Conservation (phyloP, 2,888 invertebrate genomes). For the Glaucopsyche alexis region DNA sequence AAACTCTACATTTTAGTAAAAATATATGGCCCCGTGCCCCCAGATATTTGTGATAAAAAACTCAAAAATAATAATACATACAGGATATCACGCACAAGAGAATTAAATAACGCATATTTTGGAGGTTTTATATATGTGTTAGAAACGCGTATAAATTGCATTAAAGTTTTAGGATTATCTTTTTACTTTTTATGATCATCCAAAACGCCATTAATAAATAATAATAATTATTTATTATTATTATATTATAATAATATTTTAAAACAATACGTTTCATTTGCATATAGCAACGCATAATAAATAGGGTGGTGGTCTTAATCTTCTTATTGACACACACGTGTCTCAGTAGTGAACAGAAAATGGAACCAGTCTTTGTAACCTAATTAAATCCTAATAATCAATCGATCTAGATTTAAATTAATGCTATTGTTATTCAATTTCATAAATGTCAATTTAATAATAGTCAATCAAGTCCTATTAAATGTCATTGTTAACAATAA, state of each 20-base stretch:
- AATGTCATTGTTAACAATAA: background rate
- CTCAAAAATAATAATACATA: too few species aligned
- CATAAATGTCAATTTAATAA: constrained; percentile 15
- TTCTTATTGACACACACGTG: background rate
- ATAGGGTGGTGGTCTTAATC: background rate
- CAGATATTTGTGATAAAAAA: too few species aligned
- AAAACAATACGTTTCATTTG: too few species aligned
- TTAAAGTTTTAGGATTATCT: background rate
- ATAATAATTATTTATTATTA: too few species aligned
- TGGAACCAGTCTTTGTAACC: background rate
- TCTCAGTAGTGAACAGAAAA: background rate
- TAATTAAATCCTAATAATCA: background rate
- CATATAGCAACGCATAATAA: too few species aligned
- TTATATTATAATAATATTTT: too few species aligned
- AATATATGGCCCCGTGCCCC: too few species aligned
- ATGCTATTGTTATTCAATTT: constrained; percentile 10
- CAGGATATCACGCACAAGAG: too few species aligned
- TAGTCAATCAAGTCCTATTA: background rate
- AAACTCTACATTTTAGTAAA: too few species aligned
- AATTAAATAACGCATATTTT: too few species aligned
- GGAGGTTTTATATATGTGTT: too few species aligned
- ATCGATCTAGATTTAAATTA: constrained; percentile 12
- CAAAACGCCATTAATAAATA: too few species aligned
- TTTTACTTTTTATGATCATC: background rate
- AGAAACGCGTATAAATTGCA: background rate